phyloP scores from a whole-genome alignment of 2,888 invertebrate genomes.

The Serrognathus titanus region DNA sequence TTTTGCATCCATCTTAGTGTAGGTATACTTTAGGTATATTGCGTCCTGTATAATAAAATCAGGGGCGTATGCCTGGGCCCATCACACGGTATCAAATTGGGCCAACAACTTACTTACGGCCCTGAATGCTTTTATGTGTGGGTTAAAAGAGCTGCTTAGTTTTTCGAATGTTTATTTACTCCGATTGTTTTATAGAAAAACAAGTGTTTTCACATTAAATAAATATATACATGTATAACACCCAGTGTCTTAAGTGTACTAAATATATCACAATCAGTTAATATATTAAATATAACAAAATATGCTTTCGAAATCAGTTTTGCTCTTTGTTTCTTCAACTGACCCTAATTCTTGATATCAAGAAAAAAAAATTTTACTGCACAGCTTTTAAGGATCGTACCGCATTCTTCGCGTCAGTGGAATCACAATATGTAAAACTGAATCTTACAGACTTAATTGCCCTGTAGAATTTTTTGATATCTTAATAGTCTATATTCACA shows the following conservation, averaged over 20 bases:
- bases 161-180: constrained; percentile 4
- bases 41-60: no score
- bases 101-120: no score
- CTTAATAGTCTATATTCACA: not conserved
- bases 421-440: no score
- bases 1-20: no score
- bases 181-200: constrained; percentile 15
- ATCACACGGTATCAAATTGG: no score
- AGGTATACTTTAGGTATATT: no score
- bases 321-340: no score
- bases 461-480: not conserved
- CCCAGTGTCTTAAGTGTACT: not conserved
- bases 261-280: constrained; percentile 3
- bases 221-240: constrained; percentile 11
- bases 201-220: constrained; percentile 5
- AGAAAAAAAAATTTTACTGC: no score
- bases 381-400: no score
- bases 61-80: no score
- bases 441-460: not conserved
- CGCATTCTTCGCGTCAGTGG: no score
- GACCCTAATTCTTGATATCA: no score
- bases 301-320: not conserved
- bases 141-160: not conserved
- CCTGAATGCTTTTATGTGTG: not conserved
- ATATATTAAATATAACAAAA: constrained; percentile 6